Conservation (phyloP, 2,797 vertebrate genomes). For the Nannoperca obscura region DNA sequence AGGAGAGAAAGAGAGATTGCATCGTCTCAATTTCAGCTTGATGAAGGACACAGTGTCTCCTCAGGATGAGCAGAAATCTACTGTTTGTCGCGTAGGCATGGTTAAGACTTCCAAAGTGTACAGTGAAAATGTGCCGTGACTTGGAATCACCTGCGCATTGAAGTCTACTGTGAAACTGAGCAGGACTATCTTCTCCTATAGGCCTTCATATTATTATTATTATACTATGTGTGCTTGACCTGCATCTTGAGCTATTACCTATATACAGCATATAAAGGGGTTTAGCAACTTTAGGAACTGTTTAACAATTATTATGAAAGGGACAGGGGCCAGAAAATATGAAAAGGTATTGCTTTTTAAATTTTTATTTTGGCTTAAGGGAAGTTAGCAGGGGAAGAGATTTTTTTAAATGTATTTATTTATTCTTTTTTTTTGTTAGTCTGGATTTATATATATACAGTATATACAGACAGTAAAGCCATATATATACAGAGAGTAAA, state of each 20-base stretch:
- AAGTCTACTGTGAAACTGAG: conserved; percentile 12
- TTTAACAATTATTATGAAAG: too few relatives aligned
- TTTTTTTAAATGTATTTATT: not conserved
- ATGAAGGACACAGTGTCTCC: conserved; percentile 72
- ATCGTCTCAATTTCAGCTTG: conserved; percentile 69
- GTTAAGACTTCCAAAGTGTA: conserved; percentile 44
- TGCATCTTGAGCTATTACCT: conserved; percentile 2
- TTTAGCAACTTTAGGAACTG: conserved; percentile 8
- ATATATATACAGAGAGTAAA: too few relatives aligned
- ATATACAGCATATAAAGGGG: not conserved
- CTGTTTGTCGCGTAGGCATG: conserved; percentile 29
- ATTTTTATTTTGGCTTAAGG: too few relatives aligned
- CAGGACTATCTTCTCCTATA: conserved; percentile 9
- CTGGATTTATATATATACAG: too few relatives aligned
- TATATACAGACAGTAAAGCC: too few relatives aligned
- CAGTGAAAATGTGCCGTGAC: conserved; percentile 36
- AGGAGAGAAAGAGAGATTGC: conserved; percentile 40
- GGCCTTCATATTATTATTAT: not conserved
- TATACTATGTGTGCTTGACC: not conserved
- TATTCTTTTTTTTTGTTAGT: not conserved
- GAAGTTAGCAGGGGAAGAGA: too few relatives aligned
- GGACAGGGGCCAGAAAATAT: too few relatives aligned
- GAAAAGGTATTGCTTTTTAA: too few relatives aligned
- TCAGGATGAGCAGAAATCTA: conserved; percentile 54
- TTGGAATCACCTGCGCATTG: conserved; percentile 16